Evolutionary conservation across 2,113 vertebrate species (phyloP).

Genomic region (Vicugna pacos): DNA sequence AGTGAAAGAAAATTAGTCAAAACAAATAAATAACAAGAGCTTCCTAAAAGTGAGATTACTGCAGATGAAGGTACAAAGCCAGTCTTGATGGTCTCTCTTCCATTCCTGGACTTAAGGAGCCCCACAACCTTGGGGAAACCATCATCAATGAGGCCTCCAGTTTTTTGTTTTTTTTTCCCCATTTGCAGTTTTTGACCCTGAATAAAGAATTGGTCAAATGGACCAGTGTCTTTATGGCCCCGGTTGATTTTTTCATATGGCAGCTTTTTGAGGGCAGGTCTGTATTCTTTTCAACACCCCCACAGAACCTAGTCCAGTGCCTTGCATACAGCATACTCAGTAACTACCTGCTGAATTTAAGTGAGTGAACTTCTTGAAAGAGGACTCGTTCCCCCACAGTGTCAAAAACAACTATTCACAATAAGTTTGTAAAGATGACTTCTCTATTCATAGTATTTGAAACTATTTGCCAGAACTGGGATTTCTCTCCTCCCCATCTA

Average conservation of each 20-base stretch:
- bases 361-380: neutral
- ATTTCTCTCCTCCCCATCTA: neutral
- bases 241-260: neutral
- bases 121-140: neutral
- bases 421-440: neutral
- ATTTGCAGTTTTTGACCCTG: neutral
- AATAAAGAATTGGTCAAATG: neutral
- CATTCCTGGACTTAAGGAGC: neutral
- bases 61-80: neutral
- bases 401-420: neutral
- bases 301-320: neutral
- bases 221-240: neutral
- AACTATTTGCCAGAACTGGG: neutral
- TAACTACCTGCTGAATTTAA: conserved; percentile 19
- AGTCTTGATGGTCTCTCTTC: neutral
- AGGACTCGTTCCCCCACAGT: neutral
- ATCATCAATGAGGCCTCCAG: neutral
- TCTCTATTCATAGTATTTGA: neutral
- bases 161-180: neutral
- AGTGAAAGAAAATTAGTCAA: neutral
- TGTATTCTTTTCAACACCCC: neutral
- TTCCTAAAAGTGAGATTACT: neutral
- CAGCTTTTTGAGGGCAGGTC: neutral
- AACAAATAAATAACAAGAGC: neutral
- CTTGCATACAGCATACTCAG: neutral